Evolutionary conservation across 2,113 vertebrate species (phyloP).

Genomic region (Dicaeum eximium): DNA sequence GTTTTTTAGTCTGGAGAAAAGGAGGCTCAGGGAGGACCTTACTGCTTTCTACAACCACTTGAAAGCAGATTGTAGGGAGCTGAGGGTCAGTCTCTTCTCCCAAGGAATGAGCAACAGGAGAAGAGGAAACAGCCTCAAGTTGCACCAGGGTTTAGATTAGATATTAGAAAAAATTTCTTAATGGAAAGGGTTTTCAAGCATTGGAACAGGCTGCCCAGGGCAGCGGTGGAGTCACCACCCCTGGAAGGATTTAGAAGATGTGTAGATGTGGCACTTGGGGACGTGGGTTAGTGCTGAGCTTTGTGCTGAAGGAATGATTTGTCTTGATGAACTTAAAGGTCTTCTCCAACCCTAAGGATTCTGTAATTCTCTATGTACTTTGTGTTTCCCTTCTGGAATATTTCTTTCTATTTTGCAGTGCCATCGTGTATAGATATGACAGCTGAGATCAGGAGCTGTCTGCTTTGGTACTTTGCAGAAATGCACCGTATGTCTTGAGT

Average conservation of each 20-base stretch:
- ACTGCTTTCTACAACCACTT: not conserved
- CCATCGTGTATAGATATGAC: too few species aligned
- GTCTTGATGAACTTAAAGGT: not conserved
- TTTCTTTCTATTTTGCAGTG: not conserved
- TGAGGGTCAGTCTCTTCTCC: not conserved
- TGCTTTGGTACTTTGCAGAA: not conserved
- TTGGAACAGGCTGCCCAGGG: not conserved
- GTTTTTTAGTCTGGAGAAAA: not conserved
- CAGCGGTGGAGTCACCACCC: not conserved
- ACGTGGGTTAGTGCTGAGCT: not conserved
- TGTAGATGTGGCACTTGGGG: not conserved
- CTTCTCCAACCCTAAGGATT: not conserved
- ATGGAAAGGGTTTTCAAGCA: not conserved
- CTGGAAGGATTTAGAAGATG: not conserved
- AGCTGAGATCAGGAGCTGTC: not conserved
- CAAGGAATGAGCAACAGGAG: not conserved
- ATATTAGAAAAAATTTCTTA: not conserved
- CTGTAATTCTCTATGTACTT: rapidly evolving
- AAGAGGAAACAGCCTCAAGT: not conserved
- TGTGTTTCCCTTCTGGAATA: not conserved
- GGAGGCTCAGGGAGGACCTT: not conserved
- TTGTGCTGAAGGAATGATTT: not conserved
- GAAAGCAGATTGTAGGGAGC: not conserved
- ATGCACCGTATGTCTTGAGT: not conserved
- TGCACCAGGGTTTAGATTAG: not conserved